These are phyloP conservation scores for Lethenteron reissneri DNA, from an alignment of 2,113 vertebrate species.

Conservation along the genomic window DNA sequence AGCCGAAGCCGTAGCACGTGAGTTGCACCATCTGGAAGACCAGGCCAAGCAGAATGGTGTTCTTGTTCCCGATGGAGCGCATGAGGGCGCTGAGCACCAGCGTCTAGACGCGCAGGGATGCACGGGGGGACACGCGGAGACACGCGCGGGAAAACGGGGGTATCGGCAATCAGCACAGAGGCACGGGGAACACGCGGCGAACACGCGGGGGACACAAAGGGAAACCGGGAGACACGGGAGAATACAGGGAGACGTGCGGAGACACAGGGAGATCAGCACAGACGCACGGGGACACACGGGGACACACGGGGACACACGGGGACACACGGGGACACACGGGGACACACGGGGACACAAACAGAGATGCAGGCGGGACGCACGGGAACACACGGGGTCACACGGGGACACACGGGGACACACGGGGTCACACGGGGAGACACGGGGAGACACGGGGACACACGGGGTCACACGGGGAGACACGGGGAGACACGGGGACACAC, in stretches of 20 bases:
- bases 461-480: background rate
- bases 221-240: too few relatives aligned
- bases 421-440: background rate
- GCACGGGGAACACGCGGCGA: too few relatives aligned
- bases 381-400: too few relatives aligned
- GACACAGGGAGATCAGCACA: too few relatives aligned
- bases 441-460: background rate
- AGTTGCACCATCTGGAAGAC: conserved; percentile 76
- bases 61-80: conserved; percentile 71
- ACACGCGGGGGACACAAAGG: too few relatives aligned
- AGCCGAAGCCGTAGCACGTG: conserved; percentile 69
- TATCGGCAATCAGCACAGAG: too few relatives aligned
- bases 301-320: background rate
- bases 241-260: too few relatives aligned
- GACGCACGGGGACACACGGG: too few relatives aligned
- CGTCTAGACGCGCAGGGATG: conserved; percentile 24
- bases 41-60: conserved; percentile 57
- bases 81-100: conserved; percentile 57
- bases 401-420: background rate
- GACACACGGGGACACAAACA: too few relatives aligned
- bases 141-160: too few relatives aligned
- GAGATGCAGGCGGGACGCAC: too few relatives aligned
- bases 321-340: background rate
- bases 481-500: background rate
- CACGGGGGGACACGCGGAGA: too few relatives aligned